Evolutionary conservation across 2,888 invertebrate genomes (phyloP).

Genomic region (Cheilosia soror): DNA sequence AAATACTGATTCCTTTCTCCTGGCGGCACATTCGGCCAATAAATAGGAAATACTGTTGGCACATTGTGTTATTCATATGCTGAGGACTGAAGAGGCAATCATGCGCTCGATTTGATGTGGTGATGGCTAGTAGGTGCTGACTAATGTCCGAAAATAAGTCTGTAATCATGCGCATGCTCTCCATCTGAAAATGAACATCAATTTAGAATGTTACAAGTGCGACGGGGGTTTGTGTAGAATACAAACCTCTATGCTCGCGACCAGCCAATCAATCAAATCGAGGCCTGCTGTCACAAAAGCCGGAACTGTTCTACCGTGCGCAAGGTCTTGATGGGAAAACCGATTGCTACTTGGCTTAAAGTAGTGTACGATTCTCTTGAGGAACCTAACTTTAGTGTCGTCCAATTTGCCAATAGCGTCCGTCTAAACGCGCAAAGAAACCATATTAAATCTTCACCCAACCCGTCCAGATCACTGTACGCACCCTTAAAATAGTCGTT

Average conservation of each 20-base stretch:
- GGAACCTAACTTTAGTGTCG: constrained; percentile 88
- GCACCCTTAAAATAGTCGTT: constrained; percentile 90
- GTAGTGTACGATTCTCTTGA: constrained; percentile 92
- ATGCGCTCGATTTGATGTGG: constrained; percentile 90
- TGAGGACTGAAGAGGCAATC: constrained; percentile 95
- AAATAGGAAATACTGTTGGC: constrained; percentile 97
- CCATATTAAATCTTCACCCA: not conserved
- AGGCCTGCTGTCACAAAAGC: constrained; percentile 82
- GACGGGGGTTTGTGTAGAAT: not conserved
- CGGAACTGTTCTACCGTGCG: constrained; percentile 82
- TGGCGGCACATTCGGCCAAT: constrained; percentile 93
- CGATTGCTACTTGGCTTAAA: constrained; percentile 94
- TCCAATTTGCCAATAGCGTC: constrained; percentile 86
- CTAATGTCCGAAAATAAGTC: constrained; percentile 93
- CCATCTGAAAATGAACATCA: constrained; percentile 84
- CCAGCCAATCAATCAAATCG: constrained; percentile 82
- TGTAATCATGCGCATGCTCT: constrained; percentile 88
- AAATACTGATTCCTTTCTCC: constrained; percentile 87
- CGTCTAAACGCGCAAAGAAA: constrained; percentile 77
- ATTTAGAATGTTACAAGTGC: not conserved
- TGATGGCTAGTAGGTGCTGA: constrained; percentile 89
- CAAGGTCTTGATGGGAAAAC: constrained; percentile 93
- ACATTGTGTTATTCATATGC: constrained; percentile 94
- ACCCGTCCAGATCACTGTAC: constrained; percentile 14
- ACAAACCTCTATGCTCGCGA: constrained; percentile 80